Conservation (phyloP, 2,113 vertebrate species). For the Camarhynchus parvulus region DNA sequence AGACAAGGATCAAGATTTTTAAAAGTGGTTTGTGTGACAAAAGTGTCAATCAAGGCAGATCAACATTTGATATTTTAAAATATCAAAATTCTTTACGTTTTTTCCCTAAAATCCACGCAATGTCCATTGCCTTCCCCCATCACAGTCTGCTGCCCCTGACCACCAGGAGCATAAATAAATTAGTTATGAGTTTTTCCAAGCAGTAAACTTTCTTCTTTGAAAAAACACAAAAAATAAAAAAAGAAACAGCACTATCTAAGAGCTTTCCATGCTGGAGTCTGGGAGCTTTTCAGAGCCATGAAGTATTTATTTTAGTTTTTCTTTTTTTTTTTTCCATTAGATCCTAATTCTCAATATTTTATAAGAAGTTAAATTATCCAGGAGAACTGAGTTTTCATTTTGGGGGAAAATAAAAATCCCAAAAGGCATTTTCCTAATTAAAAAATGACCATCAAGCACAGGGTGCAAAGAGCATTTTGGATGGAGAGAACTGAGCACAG, state of each 20-base stretch:
- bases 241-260: background rate
- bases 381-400: slow-evolving; percentile 18
- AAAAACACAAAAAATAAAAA: too few species aligned
- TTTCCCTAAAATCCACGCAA: background rate
- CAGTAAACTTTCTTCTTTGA: background rate
- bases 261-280: slow-evolving; percentile 1
- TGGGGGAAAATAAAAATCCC: background rate
- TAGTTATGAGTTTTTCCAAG: slow-evolving; percentile 25
- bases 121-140: background rate
- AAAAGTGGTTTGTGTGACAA: background rate
- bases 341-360: slow-evolving; percentile 61
- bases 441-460: background rate
- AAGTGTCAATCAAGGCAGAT: background rate
- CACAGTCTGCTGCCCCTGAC: background rate
- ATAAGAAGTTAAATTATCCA: slow-evolving; percentile 60
- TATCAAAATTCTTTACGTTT: background rate
- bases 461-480: background rate
- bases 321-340: background rate
- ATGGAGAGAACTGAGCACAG: background rate
- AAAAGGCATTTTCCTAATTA: background rate
- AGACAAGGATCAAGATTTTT: background rate
- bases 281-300: slow-evolving; percentile 32
- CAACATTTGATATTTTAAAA: background rate
- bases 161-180: background rate
- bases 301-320: slow-evolving; percentile 49